Base-by-base conservation (phyloP, 2,888 invertebrate genomes). In the Caenorhabditis doughertyi region DNA sequence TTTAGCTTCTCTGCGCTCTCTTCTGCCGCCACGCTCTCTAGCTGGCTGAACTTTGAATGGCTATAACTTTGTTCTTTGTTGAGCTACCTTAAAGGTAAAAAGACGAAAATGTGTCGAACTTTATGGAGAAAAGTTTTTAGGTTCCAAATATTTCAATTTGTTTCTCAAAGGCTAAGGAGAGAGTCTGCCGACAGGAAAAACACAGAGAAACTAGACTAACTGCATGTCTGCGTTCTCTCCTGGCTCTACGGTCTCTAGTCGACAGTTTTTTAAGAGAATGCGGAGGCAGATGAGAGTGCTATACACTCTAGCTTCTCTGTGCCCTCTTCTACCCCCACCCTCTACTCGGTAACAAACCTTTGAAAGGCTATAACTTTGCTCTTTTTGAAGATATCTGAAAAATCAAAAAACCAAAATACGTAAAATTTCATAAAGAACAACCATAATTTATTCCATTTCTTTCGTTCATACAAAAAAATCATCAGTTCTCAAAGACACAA, bases 221-320 rank as follows among this genome's bases (percentile, higher is more conserved):
- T 58, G 87, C 53, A 58, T 86, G 83, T 87, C 88, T 9, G n/a
- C n/a, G n/a, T n/a, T n/a, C n/a, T n/a, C n/a, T 85, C 89, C 51
- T 79, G 16, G 9, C 9, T 16, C 2, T 13, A n/a, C 0, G 0
- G 16, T 11, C 9, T 44, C n/a, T n/a, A n/a, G n/a, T n/a, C n/a
- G n/a, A n/a, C n/a, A n/a, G n/a, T n/a, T n/a, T n/a, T n/a, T n/a
- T n/a, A n/a, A 2, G 32, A 32, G 32, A 32, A 9, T 7, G 32
- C n/a, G n/a, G 29, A 3, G 56, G 58, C n/a, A n/a, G 9, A 9
- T 7, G 32, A 32, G 32, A 32, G 32, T 9, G 32, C 32, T n/a
- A 32, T 4, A 32, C 5, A 9, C 9, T 4, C 9, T 9, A 7
- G 32, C 32, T 4, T 16, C 0, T 2, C 44, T 44, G 16, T n/a